Percentiles rank a stretch among this genome's conserved stretches.
Conservation (phyloP, 1,140 invertebrate species). For the Agraylea sexmaculata region DNA sequence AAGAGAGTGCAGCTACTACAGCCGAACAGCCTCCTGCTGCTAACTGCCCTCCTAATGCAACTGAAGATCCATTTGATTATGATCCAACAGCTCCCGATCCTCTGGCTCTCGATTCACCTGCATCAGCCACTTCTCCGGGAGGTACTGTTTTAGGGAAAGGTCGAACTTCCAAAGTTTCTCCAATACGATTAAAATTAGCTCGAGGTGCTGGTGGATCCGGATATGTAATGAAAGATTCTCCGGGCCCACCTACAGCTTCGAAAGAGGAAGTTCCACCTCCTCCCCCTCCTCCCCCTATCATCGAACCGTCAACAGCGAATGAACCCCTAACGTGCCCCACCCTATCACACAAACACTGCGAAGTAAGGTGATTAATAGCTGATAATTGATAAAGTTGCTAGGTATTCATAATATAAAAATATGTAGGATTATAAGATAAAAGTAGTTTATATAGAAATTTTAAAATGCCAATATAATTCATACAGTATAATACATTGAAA, state of each 20-base stretch:
- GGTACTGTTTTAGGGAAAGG: conserved; percentile 41
- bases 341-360: conserved; percentile 62
- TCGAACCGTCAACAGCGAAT: conserved; percentile 23
- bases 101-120: conserved; percentile 35
- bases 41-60: not conserved
- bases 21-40: conserved; percentile 19
- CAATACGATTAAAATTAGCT: conserved; percentile 70
- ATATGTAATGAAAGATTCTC: conserved; percentile 45
- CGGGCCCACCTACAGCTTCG: conserved; percentile 24
- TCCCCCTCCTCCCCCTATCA: conserved; percentile 15
- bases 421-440: too few relatives aligned
- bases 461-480: too few relatives aligned
- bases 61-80: conserved; percentile 37
- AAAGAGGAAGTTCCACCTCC: conserved; percentile 23
- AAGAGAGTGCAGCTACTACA: conserved; percentile 24
- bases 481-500: too few relatives aligned
- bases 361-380: conserved; percentile 84
- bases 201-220: conserved; percentile 60
- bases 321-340: conserved; percentile 35
- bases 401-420: too few relatives aligned
- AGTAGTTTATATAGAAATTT: too few relatives aligned
- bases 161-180: conserved; percentile 54
- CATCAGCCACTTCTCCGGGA: conserved; percentile 27
- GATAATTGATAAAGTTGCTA: too few relatives aligned
- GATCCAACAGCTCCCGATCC: conserved; percentile 34